Conservation (phyloP, 2,113 vertebrate genomes). For the Myrmophylax atrothorax region DNA sequence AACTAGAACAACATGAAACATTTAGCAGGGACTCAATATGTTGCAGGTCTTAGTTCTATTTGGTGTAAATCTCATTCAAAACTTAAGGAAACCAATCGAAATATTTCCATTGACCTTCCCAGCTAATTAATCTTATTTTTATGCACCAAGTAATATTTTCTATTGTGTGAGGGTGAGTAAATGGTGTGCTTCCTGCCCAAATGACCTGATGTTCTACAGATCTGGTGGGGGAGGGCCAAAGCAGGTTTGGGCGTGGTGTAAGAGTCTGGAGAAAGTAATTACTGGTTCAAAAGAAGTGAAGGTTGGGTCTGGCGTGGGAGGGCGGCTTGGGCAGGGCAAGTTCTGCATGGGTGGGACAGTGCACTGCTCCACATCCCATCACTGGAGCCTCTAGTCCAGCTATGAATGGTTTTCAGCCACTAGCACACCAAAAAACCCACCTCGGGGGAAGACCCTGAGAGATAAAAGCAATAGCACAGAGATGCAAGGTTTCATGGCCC, state of each 20-base stretch:
- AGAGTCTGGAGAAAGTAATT: not conserved
- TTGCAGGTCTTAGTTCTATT: not conserved
- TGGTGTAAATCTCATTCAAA: not conserved
- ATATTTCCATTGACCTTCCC: not conserved
- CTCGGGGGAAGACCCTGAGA: not conserved
- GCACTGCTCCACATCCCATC: not conserved
- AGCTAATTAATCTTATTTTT: not conserved
- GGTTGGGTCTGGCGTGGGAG: not conserved
- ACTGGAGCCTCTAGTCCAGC: not conserved
- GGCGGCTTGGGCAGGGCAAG: not conserved
- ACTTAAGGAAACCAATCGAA: not conserved
- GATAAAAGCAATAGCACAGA: not conserved
- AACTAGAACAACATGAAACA: not conserved
- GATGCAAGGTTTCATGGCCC: not conserved
- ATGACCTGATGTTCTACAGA: not conserved
- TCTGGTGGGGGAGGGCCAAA: not conserved
- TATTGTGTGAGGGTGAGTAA: accelerated
- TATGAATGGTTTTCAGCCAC: not conserved
- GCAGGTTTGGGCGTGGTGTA: too few relatives aligned
- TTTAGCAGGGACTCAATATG: not conserved
- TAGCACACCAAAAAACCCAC: not conserved
- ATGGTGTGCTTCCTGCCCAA: not conserved
- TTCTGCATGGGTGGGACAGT: not conserved
- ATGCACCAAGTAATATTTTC: not conserved
- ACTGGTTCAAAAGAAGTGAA: not conserved